Percentiles rank a stretch among this genome's conserved stretches.
Evolutionary conservation across 2,888 invertebrate species (phyloP).

Genomic region (Gonocerus acuteangulatus): DNA sequence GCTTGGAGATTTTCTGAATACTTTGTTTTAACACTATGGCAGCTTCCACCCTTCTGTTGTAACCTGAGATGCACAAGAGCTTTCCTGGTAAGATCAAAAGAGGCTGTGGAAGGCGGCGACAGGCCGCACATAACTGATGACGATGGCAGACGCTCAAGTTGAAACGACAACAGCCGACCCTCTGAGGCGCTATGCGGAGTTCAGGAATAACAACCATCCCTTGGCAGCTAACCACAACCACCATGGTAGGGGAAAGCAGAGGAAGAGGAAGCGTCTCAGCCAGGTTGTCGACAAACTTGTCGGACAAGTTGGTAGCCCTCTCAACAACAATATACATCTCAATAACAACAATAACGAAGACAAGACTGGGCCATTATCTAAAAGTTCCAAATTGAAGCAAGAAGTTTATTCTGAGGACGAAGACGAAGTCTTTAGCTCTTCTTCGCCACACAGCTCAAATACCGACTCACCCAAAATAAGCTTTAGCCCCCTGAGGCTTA

Average conservation of each 20-base stretch:
- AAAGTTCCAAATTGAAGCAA: conserved; percentile 40
- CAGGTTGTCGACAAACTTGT: conserved; percentile 70
- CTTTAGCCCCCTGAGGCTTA: conserved; percentile 50
- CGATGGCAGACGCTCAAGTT: conserved; percentile 55
- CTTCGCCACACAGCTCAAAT: conserved; percentile 50
- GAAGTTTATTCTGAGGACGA: conserved; percentile 45
- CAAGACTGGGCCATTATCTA: conserved; percentile 38
- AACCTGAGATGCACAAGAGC: background rate
- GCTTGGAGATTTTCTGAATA: background rate
- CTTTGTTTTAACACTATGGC: background rate
- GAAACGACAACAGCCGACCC: conserved; percentile 36
- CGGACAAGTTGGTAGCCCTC: conserved; percentile 42
- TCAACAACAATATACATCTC: conserved; percentile 48
- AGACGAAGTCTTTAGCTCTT: conserved; percentile 53
- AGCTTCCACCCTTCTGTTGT: background rate
- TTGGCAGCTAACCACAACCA: conserved; percentile 55
- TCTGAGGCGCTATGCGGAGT: conserved; percentile 36
- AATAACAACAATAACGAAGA: conserved; percentile 44
- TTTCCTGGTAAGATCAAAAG: background rate
- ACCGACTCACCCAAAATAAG: conserved; percentile 50
- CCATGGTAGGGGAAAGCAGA: conserved; percentile 54
- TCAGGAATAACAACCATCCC: conserved; percentile 54
- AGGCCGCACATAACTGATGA: conserved; percentile 43
- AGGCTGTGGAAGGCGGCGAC: conserved; percentile 17
- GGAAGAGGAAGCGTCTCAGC: conserved; percentile 70